Evolutionary conservation across 2,797 vertebrate genomes (phyloP), one percentile per base, ranked within the genome.

Genomic region (Clarias laeviceps): DNA sequence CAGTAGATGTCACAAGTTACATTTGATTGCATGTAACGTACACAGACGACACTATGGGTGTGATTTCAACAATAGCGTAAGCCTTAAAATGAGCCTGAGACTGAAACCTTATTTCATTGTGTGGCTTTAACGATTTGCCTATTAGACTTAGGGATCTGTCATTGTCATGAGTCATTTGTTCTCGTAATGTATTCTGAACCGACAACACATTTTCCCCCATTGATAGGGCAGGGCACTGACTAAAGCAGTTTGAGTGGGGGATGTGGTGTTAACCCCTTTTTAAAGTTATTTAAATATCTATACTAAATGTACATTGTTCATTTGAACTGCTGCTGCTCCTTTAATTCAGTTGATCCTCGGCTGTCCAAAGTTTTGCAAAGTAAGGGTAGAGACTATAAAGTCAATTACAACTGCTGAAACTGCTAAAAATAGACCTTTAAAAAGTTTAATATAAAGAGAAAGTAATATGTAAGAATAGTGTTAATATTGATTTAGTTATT

Each of bases 1-100:
- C 91, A 90, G 83, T 59, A 85, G 85, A 88, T 88, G 82, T 86
- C 92, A 79, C n/a, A 8, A 82, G 85, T 89, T 74, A 12, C 54
- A 57, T 77, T 59, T 32, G 64, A 29, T 5, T 69, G 12, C 74
- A 79, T n/a, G 15, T 50, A 40, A 61, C 29, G 34, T 76, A 50
- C 59, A 20, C 27, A 59, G 12, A 74, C 82, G 20, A 56, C 22
- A 7, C 18, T 77, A 18, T n/a, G 22, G 17, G 18, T 40, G 68
- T 65, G 27, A 85, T 70, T 70, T 78, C 40, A 56, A 57, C 34
- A 24, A 79, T 27, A 69, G 65, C 27, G 22, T 34, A 56, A 24
- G 12, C 70, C 45, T 59, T 24, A 0, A 82, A 76, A 77, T 45
- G 2, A 64, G 70, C 34, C 24, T 70, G 8, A 50, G 29, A 22